A percentile compares a stretch with the other conserved stretches of the same genome.
Evolutionary conservation across 2,797 vertebrate genomes (phyloP).

Genomic region (Cryptoprocta ferox): DNA sequence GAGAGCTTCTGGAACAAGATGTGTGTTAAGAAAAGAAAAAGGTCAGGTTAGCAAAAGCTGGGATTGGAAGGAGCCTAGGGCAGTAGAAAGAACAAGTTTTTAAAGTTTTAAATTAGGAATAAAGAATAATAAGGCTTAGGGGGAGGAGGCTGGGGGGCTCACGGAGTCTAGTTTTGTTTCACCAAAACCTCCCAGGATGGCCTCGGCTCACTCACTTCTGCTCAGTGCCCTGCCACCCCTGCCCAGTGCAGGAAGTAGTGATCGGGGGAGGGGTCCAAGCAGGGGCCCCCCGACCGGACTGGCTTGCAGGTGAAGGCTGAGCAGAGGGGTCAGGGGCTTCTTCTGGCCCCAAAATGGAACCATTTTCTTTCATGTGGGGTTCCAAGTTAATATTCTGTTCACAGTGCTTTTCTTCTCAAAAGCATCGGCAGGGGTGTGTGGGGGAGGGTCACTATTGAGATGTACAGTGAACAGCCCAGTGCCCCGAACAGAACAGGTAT

Average conservation of each 20-base stretch:
- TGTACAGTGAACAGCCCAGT: accelerated
- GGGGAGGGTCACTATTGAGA: too few species aligned
- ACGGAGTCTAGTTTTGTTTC: neutral
- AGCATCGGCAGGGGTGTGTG: neutral
- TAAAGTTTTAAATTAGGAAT: neutral
- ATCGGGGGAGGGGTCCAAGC: accelerated
- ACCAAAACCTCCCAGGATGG: neutral
- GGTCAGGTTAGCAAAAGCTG: neutral
- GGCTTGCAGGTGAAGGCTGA: too few species aligned
- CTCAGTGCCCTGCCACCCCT: neutral
- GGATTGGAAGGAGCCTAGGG: neutral
- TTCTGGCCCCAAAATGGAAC: neutral
- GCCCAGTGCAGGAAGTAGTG: neutral
- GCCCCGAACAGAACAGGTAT: too few species aligned
- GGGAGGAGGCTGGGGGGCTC: neutral
- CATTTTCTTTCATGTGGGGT: neutral
- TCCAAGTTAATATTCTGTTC: neutral
- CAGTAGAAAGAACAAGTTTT: neutral
- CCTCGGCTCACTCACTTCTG: neutral
- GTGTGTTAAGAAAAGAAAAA: neutral
- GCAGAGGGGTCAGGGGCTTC: neutral
- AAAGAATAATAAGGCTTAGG: neutral
- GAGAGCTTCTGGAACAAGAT: neutral
- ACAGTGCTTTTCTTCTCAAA: neutral
- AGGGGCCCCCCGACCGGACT: neutral